Evolutionary conservation across 2,797 vertebrate genomes (phyloP).

Genomic region (Coilia nasus): DNA sequence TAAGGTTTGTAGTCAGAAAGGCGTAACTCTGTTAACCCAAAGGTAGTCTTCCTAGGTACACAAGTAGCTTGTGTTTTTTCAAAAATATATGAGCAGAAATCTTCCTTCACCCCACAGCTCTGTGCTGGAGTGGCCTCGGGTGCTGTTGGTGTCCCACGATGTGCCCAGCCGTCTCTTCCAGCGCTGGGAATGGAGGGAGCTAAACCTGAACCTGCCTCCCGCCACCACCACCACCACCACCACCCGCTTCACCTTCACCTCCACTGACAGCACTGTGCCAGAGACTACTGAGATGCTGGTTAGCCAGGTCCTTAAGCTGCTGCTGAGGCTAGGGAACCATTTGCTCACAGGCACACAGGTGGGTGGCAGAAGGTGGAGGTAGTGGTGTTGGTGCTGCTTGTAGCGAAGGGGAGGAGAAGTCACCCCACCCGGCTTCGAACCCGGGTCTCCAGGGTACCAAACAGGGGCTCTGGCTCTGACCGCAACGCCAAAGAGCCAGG

Average conservation of each 20-base stretch:
- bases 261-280: no score
- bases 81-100: background rate
- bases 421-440: no score
- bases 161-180: conserved; percentile 11
- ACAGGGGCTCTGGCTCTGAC: no score
- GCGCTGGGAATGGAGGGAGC: background rate
- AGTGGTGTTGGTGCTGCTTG: no score
- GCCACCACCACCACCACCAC: background rate
- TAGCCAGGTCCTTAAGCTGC: background rate
- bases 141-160: conserved; percentile 6
- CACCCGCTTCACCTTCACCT: no score
- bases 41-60: no score
- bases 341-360: conserved; percentile 22
- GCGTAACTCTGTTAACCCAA: no score
- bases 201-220: background rate
- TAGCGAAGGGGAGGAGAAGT: conserved; percentile 29
- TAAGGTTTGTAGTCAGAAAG: no score
- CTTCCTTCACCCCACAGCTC: background rate
- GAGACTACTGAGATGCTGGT: background rate
- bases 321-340: conserved; percentile 24
- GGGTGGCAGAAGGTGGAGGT: background rate
- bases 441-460: no score
- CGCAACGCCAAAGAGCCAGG: no score
- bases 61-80: background rate
- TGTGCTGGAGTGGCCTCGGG: background rate